Evolutionary conservation across 2,797 vertebrate genomes (phyloP), one percentile per base, ranked within the genome.

Genomic region (Microcaecilia unicolor): DNA sequence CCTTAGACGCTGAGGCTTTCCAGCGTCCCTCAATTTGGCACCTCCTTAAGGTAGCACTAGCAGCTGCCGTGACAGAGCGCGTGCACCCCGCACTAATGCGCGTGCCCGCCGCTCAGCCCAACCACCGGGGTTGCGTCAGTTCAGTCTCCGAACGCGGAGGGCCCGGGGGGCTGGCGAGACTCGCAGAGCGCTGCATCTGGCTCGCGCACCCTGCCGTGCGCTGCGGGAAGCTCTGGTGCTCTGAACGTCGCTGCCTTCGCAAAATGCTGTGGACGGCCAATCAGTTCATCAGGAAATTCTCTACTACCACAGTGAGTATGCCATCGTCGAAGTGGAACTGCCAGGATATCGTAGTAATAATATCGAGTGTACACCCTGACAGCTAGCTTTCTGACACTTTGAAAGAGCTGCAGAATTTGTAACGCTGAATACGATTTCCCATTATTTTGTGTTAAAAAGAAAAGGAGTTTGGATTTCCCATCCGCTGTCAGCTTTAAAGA

Each of bases 301-400:
- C 83, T 74, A 85, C 77, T 25, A 64, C 79, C 18, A 71, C 80
- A 15, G 90, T 91, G 71, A 92, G 90, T 82, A 66, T 24, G 1
- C 9, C 28, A 31, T 2, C 2, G 27, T 1, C 4, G 15, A n/a
- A n/a, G 27, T 1, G 4, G 15, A n/a, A n/a, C n/a, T n/a, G n/a
- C n/a, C n/a, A n/a, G n/a, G n/a, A n/a, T n/a, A n/a, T n/a, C n/a
- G n/a, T n/a, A n/a, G n/a, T n/a, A n/a, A n/a, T n/a, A n/a, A n/a
- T n/a, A n/a, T n/a, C n/a, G n/a, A n/a, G n/a, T n/a, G n/a, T n/a
- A n/a, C n/a, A n/a, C n/a, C n/a, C n/a, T n/a, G n/a, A n/a, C n/a
- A n/a, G n/a, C n/a, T n/a, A n/a, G n/a, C n/a, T n/a, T n/a, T n/a
- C n/a, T n/a, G n/a, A n/a, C n/a, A n/a, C n/a, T n/a, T n/a, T n/a